A percentile compares a stretch with the other conserved stretches of the same genome.
phyloP scores from a whole-genome alignment of 2,888 invertebrate genomes.

The Anthrax anthrax region DNA sequence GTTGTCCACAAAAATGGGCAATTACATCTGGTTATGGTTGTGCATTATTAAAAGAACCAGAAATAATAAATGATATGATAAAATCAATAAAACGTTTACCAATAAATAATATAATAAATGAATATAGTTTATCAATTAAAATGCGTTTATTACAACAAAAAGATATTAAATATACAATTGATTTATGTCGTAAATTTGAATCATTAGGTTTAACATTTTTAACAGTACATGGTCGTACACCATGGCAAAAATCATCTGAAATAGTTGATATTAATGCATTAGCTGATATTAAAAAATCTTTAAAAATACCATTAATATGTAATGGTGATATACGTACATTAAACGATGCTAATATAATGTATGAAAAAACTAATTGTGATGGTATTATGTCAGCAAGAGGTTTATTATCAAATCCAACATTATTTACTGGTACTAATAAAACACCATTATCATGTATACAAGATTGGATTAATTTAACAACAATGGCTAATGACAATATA shows the following conservation, averaged over 20 bases:
- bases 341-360: conserved; percentile 53
- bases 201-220: conserved; percentile 78
- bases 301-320: conserved; percentile 74
- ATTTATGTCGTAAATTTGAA: conserved; percentile 66
- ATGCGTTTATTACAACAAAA: conserved; percentile 48
- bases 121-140: conserved; percentile 82
- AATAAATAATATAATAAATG: conserved; percentile 38
- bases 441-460: conserved; percentile 68
- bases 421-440: conserved; percentile 57
- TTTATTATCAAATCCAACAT: conserved; percentile 76
- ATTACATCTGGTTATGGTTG: conserved; percentile 82
- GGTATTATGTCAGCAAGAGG: conserved; percentile 91
- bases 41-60: conserved; percentile 66
- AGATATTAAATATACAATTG: conserved; percentile 49
- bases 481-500: conserved; percentile 44
- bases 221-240: conserved; percentile 85
- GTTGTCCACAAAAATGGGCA: conserved; percentile 95
- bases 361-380: conserved; percentile 50
- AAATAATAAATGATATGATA: conserved; percentile 68
- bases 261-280: conserved; percentile 57
- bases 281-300: conserved; percentile 49
- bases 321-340: conserved; percentile 79
- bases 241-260: conserved; percentile 60
- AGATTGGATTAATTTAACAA: conserved; percentile 63
- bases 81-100: conserved; percentile 58